Evolutionary conservation across 2,113 vertebrate species (phyloP), one percentile per base, ranked within the genome.

Genomic region (Marmota monax): DNA sequence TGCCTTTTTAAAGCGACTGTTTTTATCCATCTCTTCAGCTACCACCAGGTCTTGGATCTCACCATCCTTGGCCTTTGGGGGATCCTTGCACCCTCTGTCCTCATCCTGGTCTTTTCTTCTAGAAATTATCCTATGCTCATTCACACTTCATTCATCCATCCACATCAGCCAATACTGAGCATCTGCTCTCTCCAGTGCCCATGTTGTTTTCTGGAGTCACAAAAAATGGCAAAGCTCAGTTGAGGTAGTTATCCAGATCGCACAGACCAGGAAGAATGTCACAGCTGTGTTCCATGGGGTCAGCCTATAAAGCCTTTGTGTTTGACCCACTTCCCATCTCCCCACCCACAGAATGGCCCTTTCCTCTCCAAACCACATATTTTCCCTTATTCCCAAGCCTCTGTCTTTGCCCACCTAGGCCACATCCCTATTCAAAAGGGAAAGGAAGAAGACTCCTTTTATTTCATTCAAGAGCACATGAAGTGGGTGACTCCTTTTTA

Each of bases 401-500:
- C n/a, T 61, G 51, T 25, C 39, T 87, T 37, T 84, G 69, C 29
- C 48, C 39, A 18, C 27, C 20, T 11, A 18, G 42, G 5, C 27
- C 27, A 85, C 2, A 80, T 13, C 39, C n/a, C 4, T 53, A 45
- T 12, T 63, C 14, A 25, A 61, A 96, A 1, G 12, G 97, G 77
- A 65, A 82, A 92, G 58, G 63, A 94, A n/a, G 17, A 34, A 53
- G 96, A 70, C 23, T 12, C 45, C 32, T 39, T 17, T 58, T 42
- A 37, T 84, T 95, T 88, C 72, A 82, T 45, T 67, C 29, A 83
- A 22, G 69, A 39, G 48, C 48, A 58, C 9, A 63, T 7, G 37
- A 74, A 91, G 45, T 67, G 1, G n/a, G 9, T 34, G 4, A 4
- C 7, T 61, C 29, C 9, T 72, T 85, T 23, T 70, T 88, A 77